Base-by-base conservation (phyloP, 2,888 invertebrate genomes). In the Argyresthia goedartella region DNA sequence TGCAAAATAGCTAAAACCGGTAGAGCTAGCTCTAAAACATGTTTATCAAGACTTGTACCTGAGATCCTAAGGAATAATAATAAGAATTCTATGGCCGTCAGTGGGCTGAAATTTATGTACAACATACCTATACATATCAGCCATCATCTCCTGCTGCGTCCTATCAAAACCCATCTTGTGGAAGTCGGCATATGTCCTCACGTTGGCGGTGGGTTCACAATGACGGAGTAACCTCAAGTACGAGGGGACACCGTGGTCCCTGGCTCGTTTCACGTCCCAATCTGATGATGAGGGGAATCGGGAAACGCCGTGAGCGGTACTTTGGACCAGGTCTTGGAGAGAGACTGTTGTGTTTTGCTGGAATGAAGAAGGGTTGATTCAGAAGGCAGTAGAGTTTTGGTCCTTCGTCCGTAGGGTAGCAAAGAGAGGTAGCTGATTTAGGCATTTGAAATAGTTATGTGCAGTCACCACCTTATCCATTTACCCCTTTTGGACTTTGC, bases 231-330 rank as follows among this genome's bases (percentile, higher is more conserved):
- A 92, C 14, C 91, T 81, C 0, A 90, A 72, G 67, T 96, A 96
- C 0, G 93, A 88, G 0, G 95, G 89, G 3, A 95, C 82, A 0
- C 95, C 96, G 61, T 96, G 95, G 71, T 96, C 96, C 33, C 96
- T 88, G 1, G 91, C 73, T 16, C 88, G 81, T 59, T 82, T 77
- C 60, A 88, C 77, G 54, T 87, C 87, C 69, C 86, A 85, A 51
- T 77, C 78, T 1, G 74, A 71, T n/a, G 87, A 78, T 4, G 72
- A 76, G 0, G 86, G 71, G 67, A 91, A 89, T 52, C 89, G 80
- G 48, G 89, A 91, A 0, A 91, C 89, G 35, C 79, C 81, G 60
- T 89, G 88, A 0, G 93, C 93, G 3, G 91, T 89, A 0, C 90
- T 89, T 9, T 85, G 87, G 4, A 93, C 82, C 44, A 94, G 77